These are phyloP conservation scores for Rhizomys pruinosus DNA, from an alignment of 2,113 vertebrate genomes.

Conservation along the genomic window DNA sequence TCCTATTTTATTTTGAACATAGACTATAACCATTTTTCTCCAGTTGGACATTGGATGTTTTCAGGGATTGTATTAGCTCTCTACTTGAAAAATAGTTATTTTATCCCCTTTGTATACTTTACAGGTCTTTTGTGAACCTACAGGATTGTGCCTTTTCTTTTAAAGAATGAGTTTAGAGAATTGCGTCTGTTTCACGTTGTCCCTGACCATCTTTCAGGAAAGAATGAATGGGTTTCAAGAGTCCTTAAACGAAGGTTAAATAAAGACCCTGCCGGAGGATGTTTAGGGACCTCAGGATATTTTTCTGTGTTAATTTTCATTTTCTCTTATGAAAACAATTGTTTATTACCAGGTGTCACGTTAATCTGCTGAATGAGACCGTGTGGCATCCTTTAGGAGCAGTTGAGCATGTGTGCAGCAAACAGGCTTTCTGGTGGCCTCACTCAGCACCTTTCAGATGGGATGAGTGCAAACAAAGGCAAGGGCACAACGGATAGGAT, in stretches of 20 bases:
- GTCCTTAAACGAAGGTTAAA: conserved; percentile 77
- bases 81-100: conserved; percentile 35
- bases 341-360: conserved; percentile 77
- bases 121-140: conserved; percentile 38
- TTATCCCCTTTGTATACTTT: conserved; percentile 30
- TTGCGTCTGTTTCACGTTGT: conserved; percentile 72
- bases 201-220: conserved; percentile 63
- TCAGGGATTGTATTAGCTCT: not conserved
- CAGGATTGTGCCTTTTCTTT: conserved; percentile 66
- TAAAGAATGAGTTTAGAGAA: conserved; percentile 45
- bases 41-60: not conserved
- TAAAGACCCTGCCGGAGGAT: conserved; percentile 68
- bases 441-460: not conserved
- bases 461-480: conserved; percentile 74
- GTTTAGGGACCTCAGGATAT: conserved; percentile 61
- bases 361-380: conserved; percentile 85
- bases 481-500: conserved; percentile 57
- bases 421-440: conserved; percentile 42
- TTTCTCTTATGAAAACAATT: conserved; percentile 73
- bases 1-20: conserved; percentile 49
- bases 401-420: not conserved
- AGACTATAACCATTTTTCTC: conserved; percentile 16
- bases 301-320: conserved; percentile 75
- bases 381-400: conserved; percentile 77
- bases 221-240: conserved; percentile 64